phyloP scores from a whole-genome alignment of 2,797 vertebrate species.

The Amniataba percoides region DNA sequence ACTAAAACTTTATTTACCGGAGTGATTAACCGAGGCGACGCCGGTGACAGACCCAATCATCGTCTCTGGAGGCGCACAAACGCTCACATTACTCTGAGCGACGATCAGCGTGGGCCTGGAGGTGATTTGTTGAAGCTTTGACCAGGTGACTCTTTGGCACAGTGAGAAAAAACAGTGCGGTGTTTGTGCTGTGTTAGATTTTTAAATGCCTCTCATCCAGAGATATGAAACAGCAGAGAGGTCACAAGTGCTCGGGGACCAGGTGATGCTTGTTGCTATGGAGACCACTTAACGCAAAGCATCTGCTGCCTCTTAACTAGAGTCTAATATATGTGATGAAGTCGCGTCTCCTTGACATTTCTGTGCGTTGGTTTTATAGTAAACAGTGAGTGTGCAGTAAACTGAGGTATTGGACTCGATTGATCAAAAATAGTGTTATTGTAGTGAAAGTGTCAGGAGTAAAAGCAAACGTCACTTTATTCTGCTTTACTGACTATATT shows the following conservation, averaged over 20 bases:
- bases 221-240: neutral
- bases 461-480: too few relatives aligned
- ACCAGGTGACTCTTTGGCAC: neutral
- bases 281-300: constrained; percentile 29
- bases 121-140: neutral
- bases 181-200: constrained; percentile 20
- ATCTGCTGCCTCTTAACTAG: constrained; percentile 27
- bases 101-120: neutral
- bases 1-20: constrained; percentile 10
- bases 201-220: constrained; percentile 6
- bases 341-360: neutral
- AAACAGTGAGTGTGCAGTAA: neutral
- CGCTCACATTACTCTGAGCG: neutral
- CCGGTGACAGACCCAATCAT: neutral
- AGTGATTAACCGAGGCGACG: neutral
- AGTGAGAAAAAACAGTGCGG: neutral
- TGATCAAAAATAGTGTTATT: neutral
- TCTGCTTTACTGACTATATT: too few relatives aligned
- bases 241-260: constrained; percentile 11
- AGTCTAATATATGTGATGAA: neutral
- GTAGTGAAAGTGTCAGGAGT: neutral
- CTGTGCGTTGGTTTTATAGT: neutral
- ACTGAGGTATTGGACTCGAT: too few relatives aligned
- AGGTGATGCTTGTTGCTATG: constrained; percentile 51
- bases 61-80: neutral